Base-by-base conservation (phyloP, 2,797 vertebrate species). In the Lycodopsis pacificus region DNA sequence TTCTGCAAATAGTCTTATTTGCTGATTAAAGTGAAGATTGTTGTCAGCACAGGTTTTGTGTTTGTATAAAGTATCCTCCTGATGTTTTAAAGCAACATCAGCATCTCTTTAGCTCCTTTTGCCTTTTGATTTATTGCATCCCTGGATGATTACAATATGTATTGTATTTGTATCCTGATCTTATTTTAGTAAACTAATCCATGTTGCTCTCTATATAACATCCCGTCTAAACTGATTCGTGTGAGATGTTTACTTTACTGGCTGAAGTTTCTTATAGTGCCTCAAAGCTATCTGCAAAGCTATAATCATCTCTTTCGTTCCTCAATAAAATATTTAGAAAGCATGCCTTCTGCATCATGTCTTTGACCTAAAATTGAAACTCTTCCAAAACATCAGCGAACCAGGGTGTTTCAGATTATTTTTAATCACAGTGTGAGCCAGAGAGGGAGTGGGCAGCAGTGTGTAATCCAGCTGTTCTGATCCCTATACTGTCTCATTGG, bases 401-500 rank as follows among this genome's bases (percentile, higher is more conserved):
- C 59, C 59, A 63, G 14, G 11, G 20, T 19, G 40, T 74, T 71
- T 44, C 5, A 36, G 71, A 17, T 64, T 74, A 22, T 34, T 42
- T 77, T 76, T 57, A 64, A 64, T 83, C 44, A 75, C 17, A 67
- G 40, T n/a, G 8, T 71, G 79, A 76, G 38, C 30, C 17, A 49
- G 10, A 65, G 65, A 34, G 19, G 44, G 34, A 64, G 14, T 17
- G 5, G 1, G 10, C 9, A 19, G 65, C 25, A n/a, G 53, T 17
- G 11, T 68, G 46, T 74, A 66, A 71, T 80, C 57, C 42, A 53
- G 19, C 53, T 22, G 17, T 72, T 30, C 68, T 34, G 66, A 40
- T 22, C 9, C 42, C 32, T 48, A 34, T 49, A 25, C 27, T 46
- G 32, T 71, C 20, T 71, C 17, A 53, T 27, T 54, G 17, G 19